Percentiles rank a stretch among this genome's conserved stretches.
phyloP scores from a whole-genome alignment of 2,888 invertebrate species.

The Liposcelis brunnea region DNA sequence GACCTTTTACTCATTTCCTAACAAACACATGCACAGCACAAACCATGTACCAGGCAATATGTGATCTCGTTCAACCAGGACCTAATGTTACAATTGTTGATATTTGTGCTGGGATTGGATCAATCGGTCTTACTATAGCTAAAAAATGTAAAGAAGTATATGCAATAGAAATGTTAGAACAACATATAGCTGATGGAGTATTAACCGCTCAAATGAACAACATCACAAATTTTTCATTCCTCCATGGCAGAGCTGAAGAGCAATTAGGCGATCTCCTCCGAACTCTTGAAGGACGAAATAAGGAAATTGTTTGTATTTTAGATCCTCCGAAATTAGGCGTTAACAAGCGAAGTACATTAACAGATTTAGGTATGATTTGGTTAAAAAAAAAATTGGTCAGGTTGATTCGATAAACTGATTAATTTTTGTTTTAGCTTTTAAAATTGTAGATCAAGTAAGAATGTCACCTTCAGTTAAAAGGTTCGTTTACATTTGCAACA shows the following conservation, averaged over 20 bases:
- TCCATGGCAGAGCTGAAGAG: constrained; percentile 39
- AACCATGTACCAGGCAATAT: not conserved
- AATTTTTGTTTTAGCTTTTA: constrained; percentile 20
- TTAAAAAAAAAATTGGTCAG: not conserved
- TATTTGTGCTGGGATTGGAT: constrained; percentile 46
- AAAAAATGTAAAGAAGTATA: constrained; percentile 26
- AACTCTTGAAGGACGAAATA: constrained; percentile 18
- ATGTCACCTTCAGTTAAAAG: constrained; percentile 27
- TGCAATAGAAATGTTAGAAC: constrained; percentile 37
- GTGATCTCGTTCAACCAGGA: not conserved
- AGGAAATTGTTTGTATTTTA: constrained; percentile 33
- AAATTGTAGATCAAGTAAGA: constrained; percentile 28
- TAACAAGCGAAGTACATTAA: constrained; percentile 19
- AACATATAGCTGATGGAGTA: constrained; percentile 39
- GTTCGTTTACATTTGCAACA: constrained; percentile 40
- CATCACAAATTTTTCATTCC: constrained; percentile 29
- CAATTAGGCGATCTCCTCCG: constrained; percentile 26
- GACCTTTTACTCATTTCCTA: constrained; percentile 1
- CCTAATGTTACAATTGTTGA: constrained; percentile 22
- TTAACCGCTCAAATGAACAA: constrained; percentile 36
- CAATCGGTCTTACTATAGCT: constrained; percentile 32
- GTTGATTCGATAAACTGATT: constrained; percentile 1
- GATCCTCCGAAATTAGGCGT: constrained; percentile 43
- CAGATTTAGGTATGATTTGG: constrained; percentile 3
- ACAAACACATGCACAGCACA: not conserved